These are phyloP conservation scores for Hirtodrosophila confusa DNA, from an alignment of 2,888 invertebrate species.

Conservation along the genomic window DNA sequence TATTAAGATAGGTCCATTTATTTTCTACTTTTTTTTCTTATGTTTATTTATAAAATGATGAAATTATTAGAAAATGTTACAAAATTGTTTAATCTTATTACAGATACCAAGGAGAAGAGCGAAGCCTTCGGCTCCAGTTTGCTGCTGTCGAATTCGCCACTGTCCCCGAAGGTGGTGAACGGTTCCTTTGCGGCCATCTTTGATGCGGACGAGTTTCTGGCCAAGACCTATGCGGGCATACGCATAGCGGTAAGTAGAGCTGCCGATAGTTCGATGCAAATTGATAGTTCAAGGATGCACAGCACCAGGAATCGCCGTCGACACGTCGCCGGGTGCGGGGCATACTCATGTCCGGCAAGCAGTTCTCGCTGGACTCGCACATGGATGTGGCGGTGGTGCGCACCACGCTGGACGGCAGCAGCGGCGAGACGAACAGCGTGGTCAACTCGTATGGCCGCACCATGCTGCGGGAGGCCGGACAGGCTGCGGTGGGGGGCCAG, in stretches of 20 bases:
- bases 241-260: conserved; percentile 81
- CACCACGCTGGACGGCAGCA: conserved; percentile 86
- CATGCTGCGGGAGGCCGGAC: neutral
- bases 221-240: conserved; percentile 84
- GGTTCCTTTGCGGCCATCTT: conserved; percentile 96
- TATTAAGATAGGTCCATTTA: neutral
- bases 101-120: conserved; percentile 92
- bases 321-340: conserved; percentile 94
- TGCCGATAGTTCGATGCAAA: accelerated
- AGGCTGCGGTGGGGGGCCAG: conserved; percentile 26
- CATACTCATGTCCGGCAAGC: conserved; percentile 95
- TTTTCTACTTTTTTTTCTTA: neutral
- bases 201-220: conserved; percentile 86
- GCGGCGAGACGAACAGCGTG: conserved; percentile 42
- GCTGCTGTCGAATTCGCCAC: conserved; percentile 96
- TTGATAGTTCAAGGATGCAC: neutral
- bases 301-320: conserved; percentile 86
- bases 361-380: conserved; percentile 95
- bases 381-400: conserved; percentile 92
- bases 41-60: neutral
- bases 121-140: conserved; percentile 97
- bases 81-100: neutral
- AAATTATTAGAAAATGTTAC: neutral
- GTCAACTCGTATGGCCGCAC: conserved; percentile 62
- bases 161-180: conserved; percentile 98